phyloP scores from a whole-genome alignment of 2,888 invertebrate species.

The Dione juno region DNA sequence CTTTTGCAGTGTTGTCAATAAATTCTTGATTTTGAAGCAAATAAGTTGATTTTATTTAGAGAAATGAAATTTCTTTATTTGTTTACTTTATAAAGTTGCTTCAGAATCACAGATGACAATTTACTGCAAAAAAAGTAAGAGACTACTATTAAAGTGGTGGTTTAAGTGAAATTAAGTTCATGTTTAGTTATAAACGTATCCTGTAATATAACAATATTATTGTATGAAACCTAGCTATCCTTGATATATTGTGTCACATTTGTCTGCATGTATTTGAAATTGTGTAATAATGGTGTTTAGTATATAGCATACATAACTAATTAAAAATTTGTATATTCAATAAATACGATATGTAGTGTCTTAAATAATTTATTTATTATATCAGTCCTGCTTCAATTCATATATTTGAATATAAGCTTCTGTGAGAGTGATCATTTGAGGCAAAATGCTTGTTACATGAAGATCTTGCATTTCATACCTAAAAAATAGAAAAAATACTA shows the following conservation, averaged over 20 bases:
- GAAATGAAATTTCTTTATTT: slow-evolving; percentile 44
- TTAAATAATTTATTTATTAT: slow-evolving; percentile 53
- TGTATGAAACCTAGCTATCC: slow-evolving; percentile 62
- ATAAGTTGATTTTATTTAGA: slow-evolving; percentile 32
- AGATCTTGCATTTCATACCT: slow-evolving; percentile 97
- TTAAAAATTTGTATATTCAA: slow-evolving; percentile 73
- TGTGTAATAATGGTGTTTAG: slow-evolving; percentile 41
- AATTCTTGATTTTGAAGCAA: slow-evolving; percentile 29
- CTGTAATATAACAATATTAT: slow-evolving; percentile 50
- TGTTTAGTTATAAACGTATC: slow-evolving; percentile 37
- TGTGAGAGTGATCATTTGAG: slow-evolving; percentile 99
- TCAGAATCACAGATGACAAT: slow-evolving; percentile 33
- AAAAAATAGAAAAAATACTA: slow-evolving; percentile 47
- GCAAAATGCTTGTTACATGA: slow-evolving; percentile 98
- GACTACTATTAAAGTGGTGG: slow-evolving; percentile 41
- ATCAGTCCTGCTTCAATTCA: slow-evolving; percentile 82
- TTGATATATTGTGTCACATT: slow-evolving; percentile 55
- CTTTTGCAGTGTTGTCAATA: slow-evolving; percentile 48
- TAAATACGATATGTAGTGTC: slow-evolving; percentile 64
- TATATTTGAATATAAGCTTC: slow-evolving; percentile 98
- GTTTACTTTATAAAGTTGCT: slow-evolving; percentile 49
- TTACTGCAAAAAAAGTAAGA: slow-evolving; percentile 37
- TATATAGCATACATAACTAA: slow-evolving; percentile 20
- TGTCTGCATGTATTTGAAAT: slow-evolving; percentile 48
- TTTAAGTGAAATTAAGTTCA: slow-evolving; percentile 40